These are phyloP conservation scores for Willisornis vidua DNA, from an alignment of 2,113 vertebrate species.

Conservation along the genomic window DNA sequence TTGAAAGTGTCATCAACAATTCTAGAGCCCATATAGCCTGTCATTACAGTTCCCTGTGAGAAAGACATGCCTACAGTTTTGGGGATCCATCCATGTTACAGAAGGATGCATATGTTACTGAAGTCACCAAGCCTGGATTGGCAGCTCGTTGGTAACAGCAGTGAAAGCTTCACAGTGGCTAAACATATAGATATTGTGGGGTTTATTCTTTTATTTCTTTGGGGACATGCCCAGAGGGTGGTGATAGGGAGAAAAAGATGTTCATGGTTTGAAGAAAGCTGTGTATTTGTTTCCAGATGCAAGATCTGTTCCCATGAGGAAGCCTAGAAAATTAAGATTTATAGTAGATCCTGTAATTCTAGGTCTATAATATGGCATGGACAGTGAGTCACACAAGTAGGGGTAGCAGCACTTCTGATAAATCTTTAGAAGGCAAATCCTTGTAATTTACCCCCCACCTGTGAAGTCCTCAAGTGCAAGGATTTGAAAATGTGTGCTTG, in stretches of 20 bases:
- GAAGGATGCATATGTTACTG: neutral
- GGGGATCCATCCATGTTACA: neutral
- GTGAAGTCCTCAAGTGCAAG: neutral
- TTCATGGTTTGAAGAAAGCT: neutral
- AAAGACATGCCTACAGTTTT: neutral
- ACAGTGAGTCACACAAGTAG: neutral
- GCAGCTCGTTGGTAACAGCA: neutral
- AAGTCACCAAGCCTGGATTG: neutral
- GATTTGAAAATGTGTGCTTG: neutral
- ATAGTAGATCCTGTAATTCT: neutral
- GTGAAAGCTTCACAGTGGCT: neutral
- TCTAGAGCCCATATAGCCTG: neutral
- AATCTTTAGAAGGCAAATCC: conserved; percentile 7
- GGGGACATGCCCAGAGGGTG: too few relatives aligned
- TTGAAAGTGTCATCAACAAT: neutral
- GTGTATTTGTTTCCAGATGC: neutral
- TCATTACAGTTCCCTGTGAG: neutral
- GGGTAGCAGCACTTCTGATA: neutral
- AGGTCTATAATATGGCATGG: neutral
- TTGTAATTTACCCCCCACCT: neutral
- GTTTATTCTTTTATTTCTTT: neutral
- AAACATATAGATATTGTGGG: neutral
- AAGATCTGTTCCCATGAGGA: neutral
- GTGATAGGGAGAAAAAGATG: neutral
- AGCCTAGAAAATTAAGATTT: conserved; percentile 7